Evolutionary conservation across 2,888 invertebrate species (phyloP).

Genomic region (Teleiodes luculella): DNA sequence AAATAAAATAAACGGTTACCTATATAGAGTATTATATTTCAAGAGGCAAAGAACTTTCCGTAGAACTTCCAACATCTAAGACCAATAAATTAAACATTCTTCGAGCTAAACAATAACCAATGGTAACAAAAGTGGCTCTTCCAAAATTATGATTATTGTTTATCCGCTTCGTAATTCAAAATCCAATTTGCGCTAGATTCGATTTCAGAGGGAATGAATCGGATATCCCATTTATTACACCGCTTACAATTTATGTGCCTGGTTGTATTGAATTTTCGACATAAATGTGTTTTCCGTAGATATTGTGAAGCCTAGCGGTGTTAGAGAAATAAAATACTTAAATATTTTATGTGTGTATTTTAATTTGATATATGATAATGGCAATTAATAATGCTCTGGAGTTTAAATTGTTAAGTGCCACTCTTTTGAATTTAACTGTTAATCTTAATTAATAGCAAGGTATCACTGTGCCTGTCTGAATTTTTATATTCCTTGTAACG

Average conservation of each 20-base stretch:
- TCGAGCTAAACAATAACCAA: background rate
- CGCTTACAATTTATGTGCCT: conserved; percentile 50
- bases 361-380: background rate
- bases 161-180: conserved; percentile 60
- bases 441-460: too few species aligned
- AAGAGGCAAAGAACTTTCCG: background rate
- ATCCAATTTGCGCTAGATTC: conserved; percentile 67
- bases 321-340: conserved; percentile 7
- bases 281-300: conserved; percentile 29
- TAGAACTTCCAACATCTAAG: too few species aligned
- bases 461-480: too few species aligned
- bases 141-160: conserved; percentile 41
- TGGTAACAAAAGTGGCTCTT: background rate
- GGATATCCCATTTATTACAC: conserved; percentile 55
- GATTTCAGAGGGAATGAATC: conserved; percentile 60
- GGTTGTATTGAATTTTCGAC: conserved; percentile 52
- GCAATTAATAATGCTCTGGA: background rate
- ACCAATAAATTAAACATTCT: background rate
- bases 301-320: conserved; percentile 11
- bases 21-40: too few species aligned
- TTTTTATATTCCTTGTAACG: too few species aligned
- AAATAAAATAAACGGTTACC: too few species aligned
- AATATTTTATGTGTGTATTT: background rate
- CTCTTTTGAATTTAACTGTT: too few species aligned
- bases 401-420: too few species aligned